Base-by-base conservation (phyloP, 2,113 vertebrate species). In the Ameiurus melas region DNA sequence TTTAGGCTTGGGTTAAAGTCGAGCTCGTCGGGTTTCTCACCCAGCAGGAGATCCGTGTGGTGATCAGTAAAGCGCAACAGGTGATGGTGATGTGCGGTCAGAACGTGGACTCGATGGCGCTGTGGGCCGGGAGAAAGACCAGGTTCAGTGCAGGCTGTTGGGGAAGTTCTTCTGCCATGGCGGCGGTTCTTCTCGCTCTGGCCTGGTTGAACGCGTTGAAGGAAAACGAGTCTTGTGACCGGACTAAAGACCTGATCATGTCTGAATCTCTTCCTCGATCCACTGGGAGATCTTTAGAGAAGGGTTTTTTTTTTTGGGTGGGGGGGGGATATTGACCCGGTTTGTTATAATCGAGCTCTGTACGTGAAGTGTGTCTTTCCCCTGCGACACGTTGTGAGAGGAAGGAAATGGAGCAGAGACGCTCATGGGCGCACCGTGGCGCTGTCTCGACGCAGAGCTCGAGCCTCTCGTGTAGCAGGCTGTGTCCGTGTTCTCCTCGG, bases 111-210 rank as follows among this genome's bases (percentile, higher is more conserved):
- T 12, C 51, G 75, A 5, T 13, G 1, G 39, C 25, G 2, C 16
- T 39, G 33, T 0, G 33, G 4, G 2, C 17, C 1, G 30, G 39
- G 0, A 27, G 12, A 73, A 36, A 1, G 70, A 0, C 7, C 16
- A 20, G 39, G 4, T 14, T 47, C 73, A 27, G 71, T 47, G 0
- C 2, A 55, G 77, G 19, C 10, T 3, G 16, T 7, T 30, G 80
- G 78, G 79, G 36, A 90, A 91, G 81, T 90, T 88, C 53, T 81
- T 33, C 33, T 25, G 77, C 86, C 27, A 87, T 89, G 89, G 82
- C 89, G 85, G 57, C 89, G 70, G 33, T 33, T 78, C 8, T 47
- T 47, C 43, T 7, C 5, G 43, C 25, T 79, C 8, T 77, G 89
- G 87, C 83, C 73, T 84, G 7, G 84, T 51, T 89, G 30, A 55